Conservation (phyloP, 2,888 invertebrate genomes). For the Trachelus iudaicus region DNA sequence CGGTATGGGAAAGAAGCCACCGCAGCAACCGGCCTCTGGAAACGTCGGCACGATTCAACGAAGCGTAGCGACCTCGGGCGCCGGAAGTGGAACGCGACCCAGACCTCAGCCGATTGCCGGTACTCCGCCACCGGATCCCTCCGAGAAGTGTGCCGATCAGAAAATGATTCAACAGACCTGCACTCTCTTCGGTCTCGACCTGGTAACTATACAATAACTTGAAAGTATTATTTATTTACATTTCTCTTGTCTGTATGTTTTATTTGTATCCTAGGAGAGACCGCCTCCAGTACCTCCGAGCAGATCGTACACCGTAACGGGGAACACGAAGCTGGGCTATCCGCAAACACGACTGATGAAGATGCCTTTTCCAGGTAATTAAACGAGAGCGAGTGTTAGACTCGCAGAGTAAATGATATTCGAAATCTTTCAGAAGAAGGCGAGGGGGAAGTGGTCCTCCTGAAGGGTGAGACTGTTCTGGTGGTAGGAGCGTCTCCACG, state of each 20-base stretch:
- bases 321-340: slow-evolving; percentile 91
- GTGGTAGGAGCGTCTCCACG: slow-evolving; percentile 89
- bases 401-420: background rate
- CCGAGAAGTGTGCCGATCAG: slow-evolving; percentile 84
- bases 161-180: slow-evolving; percentile 92
- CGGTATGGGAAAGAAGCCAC: slow-evolving; percentile 55
- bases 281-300: slow-evolving; percentile 93
- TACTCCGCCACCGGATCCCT: slow-evolving; percentile 85
- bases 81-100: slow-evolving; percentile 74
- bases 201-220: slow-evolving; percentile 69
- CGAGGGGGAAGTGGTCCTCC: slow-evolving; percentile 72
- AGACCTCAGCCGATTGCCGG: slow-evolving; percentile 92
- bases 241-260: background rate
- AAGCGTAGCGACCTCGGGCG: slow-evolving; percentile 51
- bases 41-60: slow-evolving; percentile 54
- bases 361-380: slow-evolving; percentile 81
- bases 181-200: slow-evolving; percentile 88
- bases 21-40: slow-evolving; percentile 39
- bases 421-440: slow-evolving; percentile 54
- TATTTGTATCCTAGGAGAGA: slow-evolving; percentile 72
- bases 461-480: slow-evolving; percentile 87
- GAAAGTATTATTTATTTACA: background rate
- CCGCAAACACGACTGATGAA: slow-evolving; percentile 93
- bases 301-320: slow-evolving; percentile 89
- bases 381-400: background rate